Evolutionary conservation across 2,797 vertebrate species (phyloP).

Genomic region (Enteromius afrohamiltoni): DNA sequence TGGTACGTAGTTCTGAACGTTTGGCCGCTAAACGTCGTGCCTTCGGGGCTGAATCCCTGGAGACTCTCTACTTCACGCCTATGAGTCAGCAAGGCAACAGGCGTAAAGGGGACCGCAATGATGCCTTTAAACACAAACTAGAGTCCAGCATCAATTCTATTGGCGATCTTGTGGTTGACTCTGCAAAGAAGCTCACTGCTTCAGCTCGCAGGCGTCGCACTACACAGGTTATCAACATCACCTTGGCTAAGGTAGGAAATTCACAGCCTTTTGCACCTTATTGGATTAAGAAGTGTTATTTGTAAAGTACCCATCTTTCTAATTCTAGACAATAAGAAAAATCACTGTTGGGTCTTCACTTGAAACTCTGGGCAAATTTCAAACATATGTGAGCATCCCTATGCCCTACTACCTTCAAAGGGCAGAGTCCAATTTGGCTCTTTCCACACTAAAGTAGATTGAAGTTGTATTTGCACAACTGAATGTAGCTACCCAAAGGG

Average conservation of each 20-base stretch:
- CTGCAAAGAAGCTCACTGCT: slow-evolving; percentile 75
- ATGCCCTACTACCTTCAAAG: no score
- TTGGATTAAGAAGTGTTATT: background rate
- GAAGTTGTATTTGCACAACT: background rate
- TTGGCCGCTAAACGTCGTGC: slow-evolving; percentile 74
- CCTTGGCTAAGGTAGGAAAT: slow-evolving; percentile 85
- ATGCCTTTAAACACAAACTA: slow-evolving; percentile 60
- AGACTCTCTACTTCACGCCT: slow-evolving; percentile 91
- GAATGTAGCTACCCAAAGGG: background rate
- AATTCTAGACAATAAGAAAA: background rate
- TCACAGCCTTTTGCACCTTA: slow-evolving; percentile 7
- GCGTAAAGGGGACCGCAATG: background rate
- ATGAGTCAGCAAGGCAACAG: slow-evolving; percentile 70
- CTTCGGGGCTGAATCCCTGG: slow-evolving; percentile 80
- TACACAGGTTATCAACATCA: slow-evolving; percentile 92
- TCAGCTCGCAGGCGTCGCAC: slow-evolving; percentile 82
- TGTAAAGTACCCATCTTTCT: background rate
- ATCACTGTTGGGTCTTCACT: background rate
- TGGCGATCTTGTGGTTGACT: slow-evolving; percentile 73
- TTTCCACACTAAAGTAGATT: background rate
- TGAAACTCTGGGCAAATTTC: no score
- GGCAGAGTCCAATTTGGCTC: background rate
- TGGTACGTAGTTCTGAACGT: slow-evolving; percentile 76
- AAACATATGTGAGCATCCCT: no score
- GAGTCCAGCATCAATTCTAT: slow-evolving; percentile 76